Percentiles rank a stretch among this genome's conserved stretches.
phyloP scores from a whole-genome alignment of 2,888 invertebrate species.

The Ennomos fuscantarius region DNA sequence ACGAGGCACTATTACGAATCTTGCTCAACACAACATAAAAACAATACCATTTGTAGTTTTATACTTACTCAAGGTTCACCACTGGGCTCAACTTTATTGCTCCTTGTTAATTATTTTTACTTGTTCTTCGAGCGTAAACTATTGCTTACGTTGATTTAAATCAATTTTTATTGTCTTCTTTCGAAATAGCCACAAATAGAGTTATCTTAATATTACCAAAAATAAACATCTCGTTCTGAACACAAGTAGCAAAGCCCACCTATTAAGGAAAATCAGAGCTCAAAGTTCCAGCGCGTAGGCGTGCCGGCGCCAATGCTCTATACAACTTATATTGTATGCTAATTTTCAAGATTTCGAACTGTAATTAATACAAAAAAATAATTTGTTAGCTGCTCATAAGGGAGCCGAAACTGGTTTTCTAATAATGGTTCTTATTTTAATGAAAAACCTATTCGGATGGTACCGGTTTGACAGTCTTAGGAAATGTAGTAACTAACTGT shows the following conservation, averaged over 20 bases:
- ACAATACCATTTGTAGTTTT: no score
- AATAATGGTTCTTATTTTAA: conserved; percentile 46
- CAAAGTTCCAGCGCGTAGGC: conserved; percentile 52
- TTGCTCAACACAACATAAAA: no score
- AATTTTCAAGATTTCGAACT: conserved; percentile 71
- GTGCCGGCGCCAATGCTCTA: conserved; percentile 65
- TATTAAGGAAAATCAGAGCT: conserved; percentile 30
- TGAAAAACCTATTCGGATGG: conserved; percentile 35
- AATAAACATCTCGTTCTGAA: conserved; percentile 13
- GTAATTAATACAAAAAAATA: conserved; percentile 72
- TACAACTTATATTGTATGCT: conserved; percentile 79
- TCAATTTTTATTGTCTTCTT: no score
- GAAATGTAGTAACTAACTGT: conserved; percentile 38
- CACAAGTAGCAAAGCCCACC: conserved; percentile 20
- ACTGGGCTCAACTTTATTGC: no score
- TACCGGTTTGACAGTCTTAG: conserved; percentile 42
- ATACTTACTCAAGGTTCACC: no score
- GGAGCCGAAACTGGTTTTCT: conserved; percentile 61
- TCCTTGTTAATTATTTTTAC: no score
- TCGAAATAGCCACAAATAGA: no score
- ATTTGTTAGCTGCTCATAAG: conserved; percentile 64
- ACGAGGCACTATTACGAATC: no score
- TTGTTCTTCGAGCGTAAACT: no score
- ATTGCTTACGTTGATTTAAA: no score
- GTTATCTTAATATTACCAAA: background rate